Percentiles rank a stretch among this genome's conserved stretches.
Conservation (phyloP, 1,140 invertebrate genomes). For the Hycleus cichorii region DNA sequence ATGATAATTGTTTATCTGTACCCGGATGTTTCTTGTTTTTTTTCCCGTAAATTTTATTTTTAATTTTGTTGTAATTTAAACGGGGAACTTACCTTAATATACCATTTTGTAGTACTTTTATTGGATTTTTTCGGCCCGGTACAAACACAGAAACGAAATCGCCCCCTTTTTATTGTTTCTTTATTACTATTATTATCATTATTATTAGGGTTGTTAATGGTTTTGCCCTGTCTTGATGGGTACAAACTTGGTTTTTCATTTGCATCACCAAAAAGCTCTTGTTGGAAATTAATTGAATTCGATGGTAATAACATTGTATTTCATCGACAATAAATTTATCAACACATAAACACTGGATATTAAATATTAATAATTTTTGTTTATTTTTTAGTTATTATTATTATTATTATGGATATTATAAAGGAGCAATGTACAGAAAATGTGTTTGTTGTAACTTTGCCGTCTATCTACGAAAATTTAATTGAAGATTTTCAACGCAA, state of each 20-base stretch:
- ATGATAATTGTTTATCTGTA: neutral
- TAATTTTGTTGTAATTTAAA: neutral
- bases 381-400: no score
- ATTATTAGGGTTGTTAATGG: neutral
- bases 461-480: no score
- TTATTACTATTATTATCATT: conserved; percentile 23
- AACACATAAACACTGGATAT: no score
- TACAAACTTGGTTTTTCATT: conserved; percentile 41
- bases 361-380: no score
- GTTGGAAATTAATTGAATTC: conserved; percentile 33
- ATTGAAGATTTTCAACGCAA: no score
- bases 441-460: no score
- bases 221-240: conserved; percentile 27
- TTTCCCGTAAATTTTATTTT: neutral
- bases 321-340: neutral
- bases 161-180: conserved; percentile 24
- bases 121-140: conserved; percentile 27
- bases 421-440: no score
- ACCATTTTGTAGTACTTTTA: conserved; percentile 41
- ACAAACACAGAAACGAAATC: conserved; percentile 36
- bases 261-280: conserved; percentile 34
- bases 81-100: conserved; percentile 41
- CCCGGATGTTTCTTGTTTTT: neutral
- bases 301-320: conserved; percentile 32
- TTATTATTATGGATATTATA: no score